Evolutionary conservation across 2,888 invertebrate species (phyloP).

Genomic region (Melanotus villosus): DNA sequence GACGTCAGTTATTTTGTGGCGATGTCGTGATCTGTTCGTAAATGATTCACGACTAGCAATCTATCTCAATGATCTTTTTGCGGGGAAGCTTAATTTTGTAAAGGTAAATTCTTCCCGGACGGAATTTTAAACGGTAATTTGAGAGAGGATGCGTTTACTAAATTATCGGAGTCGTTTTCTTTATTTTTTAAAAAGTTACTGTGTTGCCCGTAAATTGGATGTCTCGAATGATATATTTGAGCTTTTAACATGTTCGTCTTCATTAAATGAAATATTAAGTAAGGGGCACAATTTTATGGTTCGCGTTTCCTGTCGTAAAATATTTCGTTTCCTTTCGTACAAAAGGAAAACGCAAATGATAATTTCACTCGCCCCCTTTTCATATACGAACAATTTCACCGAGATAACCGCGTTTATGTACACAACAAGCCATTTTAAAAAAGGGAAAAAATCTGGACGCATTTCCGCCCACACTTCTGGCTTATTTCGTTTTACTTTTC

Average conservation of each 20-base stretch:
- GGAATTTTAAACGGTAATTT: background rate
- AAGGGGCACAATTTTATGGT: background rate
- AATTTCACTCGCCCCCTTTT: background rate
- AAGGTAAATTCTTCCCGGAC: background rate
- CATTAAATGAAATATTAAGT: background rate
- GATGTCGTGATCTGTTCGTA: background rate
- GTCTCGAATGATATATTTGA: too few relatives aligned
- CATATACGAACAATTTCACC: background rate
- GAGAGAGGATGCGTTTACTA: too few relatives aligned
- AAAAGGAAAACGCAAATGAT: conserved; percentile 1
- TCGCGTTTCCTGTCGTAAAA: background rate
- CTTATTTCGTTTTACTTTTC: conserved; percentile 18
- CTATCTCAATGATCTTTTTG: conserved; percentile 19
- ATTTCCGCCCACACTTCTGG: background rate
- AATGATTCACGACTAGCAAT: conserved; percentile 16
- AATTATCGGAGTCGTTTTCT: too few relatives aligned
- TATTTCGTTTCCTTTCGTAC: background rate
- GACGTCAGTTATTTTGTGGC: conserved; percentile 23
- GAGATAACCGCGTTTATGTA: background rate
- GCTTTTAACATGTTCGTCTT: background rate
- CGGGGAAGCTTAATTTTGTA: conserved; percentile 1
- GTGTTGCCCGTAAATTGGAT: too few relatives aligned
- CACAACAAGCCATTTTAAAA: background rate
- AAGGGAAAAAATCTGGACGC: background rate
- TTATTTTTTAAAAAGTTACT: too few relatives aligned